Evolutionary conservation across 2,888 invertebrate genomes (phyloP).

Genomic region (Ametastegia equiseti): DNA sequence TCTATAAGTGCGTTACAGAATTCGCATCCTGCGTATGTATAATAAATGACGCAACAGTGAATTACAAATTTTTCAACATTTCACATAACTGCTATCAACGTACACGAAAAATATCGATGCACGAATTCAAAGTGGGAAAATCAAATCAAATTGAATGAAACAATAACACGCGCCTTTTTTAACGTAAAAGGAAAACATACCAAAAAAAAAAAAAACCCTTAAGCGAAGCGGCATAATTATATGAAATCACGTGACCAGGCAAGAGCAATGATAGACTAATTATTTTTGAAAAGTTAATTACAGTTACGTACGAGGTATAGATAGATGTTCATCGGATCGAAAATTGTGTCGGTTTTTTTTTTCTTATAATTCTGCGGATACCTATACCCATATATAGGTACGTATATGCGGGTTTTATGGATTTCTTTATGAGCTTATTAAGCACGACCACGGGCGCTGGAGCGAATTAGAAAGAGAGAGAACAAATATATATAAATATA

Average conservation of each 20-base stretch:
- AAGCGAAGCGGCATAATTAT: background rate
- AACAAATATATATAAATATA: too few relatives aligned
- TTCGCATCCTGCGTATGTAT: background rate
- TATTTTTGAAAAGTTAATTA: too few relatives aligned
- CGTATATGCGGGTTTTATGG: background rate
- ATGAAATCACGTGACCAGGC: background rate
- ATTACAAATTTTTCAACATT: conserved; percentile 10
- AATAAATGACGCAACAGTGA: background rate
- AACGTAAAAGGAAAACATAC: too few relatives aligned
- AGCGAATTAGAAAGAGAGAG: background rate
- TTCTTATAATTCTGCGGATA: background rate
- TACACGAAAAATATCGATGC: background rate
- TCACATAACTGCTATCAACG: background rate
- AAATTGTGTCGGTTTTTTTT: background rate
- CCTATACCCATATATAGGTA: background rate
- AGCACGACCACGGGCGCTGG: background rate
- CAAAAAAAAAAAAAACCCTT: too few relatives aligned
- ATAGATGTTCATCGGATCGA: background rate
- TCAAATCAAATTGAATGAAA: background rate
- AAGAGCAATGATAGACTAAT: background rate
- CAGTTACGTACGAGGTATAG: background rate
- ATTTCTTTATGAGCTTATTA: background rate
- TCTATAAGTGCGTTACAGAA: background rate
- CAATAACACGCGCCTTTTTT: background rate
- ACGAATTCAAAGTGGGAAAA: background rate